Evolutionary conservation across 2,888 invertebrate genomes (phyloP).

Genomic region (Agapostemon virescens): DNA sequence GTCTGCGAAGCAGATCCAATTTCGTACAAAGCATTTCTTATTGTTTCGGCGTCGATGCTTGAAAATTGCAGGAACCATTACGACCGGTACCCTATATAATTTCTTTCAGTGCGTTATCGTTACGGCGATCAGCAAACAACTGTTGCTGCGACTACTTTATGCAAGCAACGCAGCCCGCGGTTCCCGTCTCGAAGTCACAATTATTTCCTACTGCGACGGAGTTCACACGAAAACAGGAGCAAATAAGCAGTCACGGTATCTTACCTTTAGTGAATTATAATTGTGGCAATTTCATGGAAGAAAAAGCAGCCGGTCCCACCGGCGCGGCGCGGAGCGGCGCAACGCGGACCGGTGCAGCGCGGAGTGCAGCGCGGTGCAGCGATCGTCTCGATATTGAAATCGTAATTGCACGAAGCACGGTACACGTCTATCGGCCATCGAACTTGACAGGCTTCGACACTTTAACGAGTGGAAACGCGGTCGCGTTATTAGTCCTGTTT

Average conservation of each 20-base stretch:
- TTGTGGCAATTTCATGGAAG: slow-evolving; percentile 20
- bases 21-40: background rate
- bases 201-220: background rate
- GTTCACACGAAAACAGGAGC: background rate
- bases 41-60: background rate
- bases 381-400: slow-evolving; percentile 37
- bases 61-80: slow-evolving; percentile 2
- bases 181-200: background rate
- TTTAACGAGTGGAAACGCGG: slow-evolving; percentile 69
- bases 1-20: background rate
- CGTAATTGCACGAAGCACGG: slow-evolving; percentile 31
- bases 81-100: background rate
- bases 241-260: slow-evolving; percentile 5
- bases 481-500: slow-evolving; percentile 59
- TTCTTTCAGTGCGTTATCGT: slow-evolving; percentile 3
- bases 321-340: background rate
- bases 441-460: slow-evolving; percentile 40
- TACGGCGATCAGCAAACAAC: slow-evolving; percentile 9
- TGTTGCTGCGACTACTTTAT: slow-evolving; percentile 3
- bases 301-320: slow-evolving; percentile 7
- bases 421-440: slow-evolving; percentile 26
- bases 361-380: background rate
- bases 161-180: background rate
- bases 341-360: background rate
- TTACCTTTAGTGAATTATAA: slow-evolving; percentile 10